phyloP scores from a whole-genome alignment of 2,113 vertebrate species.

The Cavia aperea region DNA sequence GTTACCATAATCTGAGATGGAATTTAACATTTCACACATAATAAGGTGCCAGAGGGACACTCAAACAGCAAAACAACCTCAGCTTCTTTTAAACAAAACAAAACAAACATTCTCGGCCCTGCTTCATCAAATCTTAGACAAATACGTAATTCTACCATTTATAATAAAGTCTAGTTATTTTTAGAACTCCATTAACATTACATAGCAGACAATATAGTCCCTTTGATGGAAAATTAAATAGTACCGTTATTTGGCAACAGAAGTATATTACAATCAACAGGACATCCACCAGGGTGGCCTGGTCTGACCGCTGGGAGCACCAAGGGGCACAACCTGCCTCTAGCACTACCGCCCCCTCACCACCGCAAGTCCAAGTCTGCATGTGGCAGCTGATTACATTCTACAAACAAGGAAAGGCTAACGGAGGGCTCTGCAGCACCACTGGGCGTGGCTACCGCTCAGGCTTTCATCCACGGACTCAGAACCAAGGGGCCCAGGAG shows the following conservation, averaged over 20 bases:
- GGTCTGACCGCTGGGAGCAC: not conserved
- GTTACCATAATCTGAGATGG: not conserved
- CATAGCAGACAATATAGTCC: slow-evolving; percentile 47
- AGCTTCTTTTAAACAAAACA: slow-evolving; percentile 31
- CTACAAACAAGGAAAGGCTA: not conserved
- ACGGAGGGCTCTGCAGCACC: not conserved
- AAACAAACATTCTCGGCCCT: slow-evolving; percentile 19
- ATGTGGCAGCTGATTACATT: not conserved
- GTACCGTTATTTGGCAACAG: slow-evolving; percentile 53
- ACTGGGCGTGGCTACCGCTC: not conserved
- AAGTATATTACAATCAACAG: slow-evolving; percentile 56
- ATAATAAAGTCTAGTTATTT: slow-evolving; percentile 46
- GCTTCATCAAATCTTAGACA: slow-evolving; percentile 6
- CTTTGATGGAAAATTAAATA: slow-evolving; percentile 43
- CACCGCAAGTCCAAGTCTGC: not conserved
- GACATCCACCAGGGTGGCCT: not conserved
- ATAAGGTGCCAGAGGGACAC: slow-evolving; percentile 33
- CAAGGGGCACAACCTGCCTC: not conserved
- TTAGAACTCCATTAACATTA: slow-evolving; percentile 47
- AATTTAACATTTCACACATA: slow-evolving; percentile 37
- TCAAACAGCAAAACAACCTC: slow-evolving; percentile 30
- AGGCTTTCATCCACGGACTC: not conserved
- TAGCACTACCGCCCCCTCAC: not conserved
- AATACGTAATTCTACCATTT: slow-evolving; percentile 34
- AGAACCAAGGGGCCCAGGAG: not conserved